A percentile compares a stretch with the other conserved stretches of the same genome.
These are phyloP conservation scores for Struthidea cinerea DNA, from an alignment of 2,113 vertebrate species.

Conservation along the genomic window DNA sequence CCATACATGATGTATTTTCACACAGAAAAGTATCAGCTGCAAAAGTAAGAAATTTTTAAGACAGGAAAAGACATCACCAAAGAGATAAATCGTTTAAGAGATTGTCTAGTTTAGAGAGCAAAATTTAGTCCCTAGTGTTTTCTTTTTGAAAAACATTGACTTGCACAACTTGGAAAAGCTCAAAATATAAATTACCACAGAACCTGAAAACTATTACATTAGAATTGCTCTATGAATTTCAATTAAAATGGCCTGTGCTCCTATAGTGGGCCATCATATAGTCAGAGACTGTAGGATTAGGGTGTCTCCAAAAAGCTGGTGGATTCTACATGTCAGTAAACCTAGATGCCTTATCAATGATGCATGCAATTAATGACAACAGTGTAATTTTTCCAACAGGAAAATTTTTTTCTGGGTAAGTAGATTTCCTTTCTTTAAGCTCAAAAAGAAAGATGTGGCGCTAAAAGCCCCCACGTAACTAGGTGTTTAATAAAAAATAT, in stretches of 20 bases:
- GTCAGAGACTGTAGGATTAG: background rate
- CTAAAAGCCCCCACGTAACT: background rate
- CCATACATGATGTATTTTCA: background rate
- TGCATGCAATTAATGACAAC: background rate
- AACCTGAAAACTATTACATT: background rate
- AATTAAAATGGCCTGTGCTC: background rate
- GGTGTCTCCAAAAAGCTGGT: background rate
- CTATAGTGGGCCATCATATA: background rate
- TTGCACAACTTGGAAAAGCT: background rate
- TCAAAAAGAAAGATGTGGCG: background rate
- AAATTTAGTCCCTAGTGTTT: background rate
- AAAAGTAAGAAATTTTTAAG: background rate
- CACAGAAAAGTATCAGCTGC: background rate
- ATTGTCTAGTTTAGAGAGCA: background rate
- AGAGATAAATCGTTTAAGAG: background rate
- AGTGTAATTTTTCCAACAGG: background rate
- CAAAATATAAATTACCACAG: background rate
- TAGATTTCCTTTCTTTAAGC: background rate
- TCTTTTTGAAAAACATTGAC: background rate
- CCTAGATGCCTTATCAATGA: background rate
- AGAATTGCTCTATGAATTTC: background rate
- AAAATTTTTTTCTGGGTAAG: background rate
- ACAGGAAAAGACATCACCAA: background rate
- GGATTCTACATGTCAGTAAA: background rate
- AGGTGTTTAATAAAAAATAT: background rate